These are phyloP conservation scores for Nasua narica DNA, from an alignment of 2,797 vertebrate species.

Conservation along the genomic window DNA sequence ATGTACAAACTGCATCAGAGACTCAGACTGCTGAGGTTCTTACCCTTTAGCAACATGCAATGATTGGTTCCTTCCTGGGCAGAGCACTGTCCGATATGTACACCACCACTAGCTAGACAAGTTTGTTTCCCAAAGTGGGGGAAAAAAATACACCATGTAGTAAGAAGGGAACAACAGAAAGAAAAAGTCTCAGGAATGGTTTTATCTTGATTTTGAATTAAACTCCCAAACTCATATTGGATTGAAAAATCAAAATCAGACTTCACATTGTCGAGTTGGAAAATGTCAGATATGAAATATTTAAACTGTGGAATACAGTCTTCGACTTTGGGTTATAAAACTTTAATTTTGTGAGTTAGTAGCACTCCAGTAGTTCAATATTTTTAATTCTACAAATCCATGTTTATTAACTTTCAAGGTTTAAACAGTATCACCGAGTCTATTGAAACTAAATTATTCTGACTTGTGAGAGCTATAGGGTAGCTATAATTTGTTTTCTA, in stretches of 20 bases:
- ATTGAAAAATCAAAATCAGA: constrained; percentile 82
- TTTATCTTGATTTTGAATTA: constrained; percentile 76
- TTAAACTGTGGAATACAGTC: constrained; percentile 82
- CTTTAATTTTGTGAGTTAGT: constrained; percentile 85
- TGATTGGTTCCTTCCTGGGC: neutral
- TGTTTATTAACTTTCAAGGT: constrained; percentile 87
- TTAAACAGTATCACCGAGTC: constrained; percentile 85
- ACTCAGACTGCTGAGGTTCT: neutral
- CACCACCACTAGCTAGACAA: neutral
- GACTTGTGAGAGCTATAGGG: constrained; percentile 80
- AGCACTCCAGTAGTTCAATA: constrained; percentile 83
- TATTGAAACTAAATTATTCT: constrained; percentile 84
- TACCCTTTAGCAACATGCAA: neutral
- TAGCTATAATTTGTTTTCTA: constrained; percentile 82
- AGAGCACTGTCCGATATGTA: neutral
- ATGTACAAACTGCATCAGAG: constrained; percentile 18
- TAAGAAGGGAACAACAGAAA: constrained; percentile 16
- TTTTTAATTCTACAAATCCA: constrained; percentile 88
- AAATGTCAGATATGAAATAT: constrained; percentile 87
- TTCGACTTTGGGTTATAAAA: constrained; percentile 85
- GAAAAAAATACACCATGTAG: neutral
- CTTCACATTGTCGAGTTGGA: constrained; percentile 78
- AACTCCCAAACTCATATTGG: constrained; percentile 71
- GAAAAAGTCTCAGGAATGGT: constrained; percentile 39
- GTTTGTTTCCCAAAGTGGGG: constrained; percentile 13